phyloP scores from a whole-genome alignment of 2,888 invertebrate species.

The Tachina fera region DNA sequence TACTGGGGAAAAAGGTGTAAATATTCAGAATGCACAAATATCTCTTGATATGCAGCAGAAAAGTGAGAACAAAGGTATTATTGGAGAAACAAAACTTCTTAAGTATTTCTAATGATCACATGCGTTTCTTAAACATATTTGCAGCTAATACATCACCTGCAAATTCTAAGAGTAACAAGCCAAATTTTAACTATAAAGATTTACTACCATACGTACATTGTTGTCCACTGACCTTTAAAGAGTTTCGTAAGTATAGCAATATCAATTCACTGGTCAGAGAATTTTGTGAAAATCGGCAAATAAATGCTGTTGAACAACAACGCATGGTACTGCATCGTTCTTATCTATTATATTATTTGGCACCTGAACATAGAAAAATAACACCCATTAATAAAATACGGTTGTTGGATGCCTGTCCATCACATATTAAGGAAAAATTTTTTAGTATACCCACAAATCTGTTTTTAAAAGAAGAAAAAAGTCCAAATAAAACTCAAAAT shows the following conservation, averaged over 20 bases:
- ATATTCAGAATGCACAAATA: neutral
- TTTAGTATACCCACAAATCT: slow-evolving; percentile 29
- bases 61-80: neutral
- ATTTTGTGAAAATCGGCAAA: neutral
- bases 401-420: slow-evolving; percentile 9
- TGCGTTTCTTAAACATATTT: neutral
- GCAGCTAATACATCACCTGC: neutral
- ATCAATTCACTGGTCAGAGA: slow-evolving; percentile 6
- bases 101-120: no score
- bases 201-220: slow-evolving; percentile 36
- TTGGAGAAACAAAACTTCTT: no score
- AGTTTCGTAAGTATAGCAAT: slow-evolving; percentile 43
- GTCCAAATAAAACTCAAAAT: neutral
- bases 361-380: slow-evolving; percentile 32
- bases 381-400: slow-evolving; percentile 30
- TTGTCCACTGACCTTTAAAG: slow-evolving; percentile 37
- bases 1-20: neutral
- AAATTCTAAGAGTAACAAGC: neutral
- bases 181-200: slow-evolving; percentile 17
- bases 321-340: slow-evolving; percentile 26
- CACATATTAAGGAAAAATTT: slow-evolving; percentile 18
- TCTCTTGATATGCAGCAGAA: neutral
- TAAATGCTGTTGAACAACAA: neutral
- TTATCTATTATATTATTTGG: slow-evolving; percentile 44
- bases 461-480: slow-evolving; percentile 15